Conservation (phyloP, 2,888 invertebrate species). For the Lithophane socia region DNA sequence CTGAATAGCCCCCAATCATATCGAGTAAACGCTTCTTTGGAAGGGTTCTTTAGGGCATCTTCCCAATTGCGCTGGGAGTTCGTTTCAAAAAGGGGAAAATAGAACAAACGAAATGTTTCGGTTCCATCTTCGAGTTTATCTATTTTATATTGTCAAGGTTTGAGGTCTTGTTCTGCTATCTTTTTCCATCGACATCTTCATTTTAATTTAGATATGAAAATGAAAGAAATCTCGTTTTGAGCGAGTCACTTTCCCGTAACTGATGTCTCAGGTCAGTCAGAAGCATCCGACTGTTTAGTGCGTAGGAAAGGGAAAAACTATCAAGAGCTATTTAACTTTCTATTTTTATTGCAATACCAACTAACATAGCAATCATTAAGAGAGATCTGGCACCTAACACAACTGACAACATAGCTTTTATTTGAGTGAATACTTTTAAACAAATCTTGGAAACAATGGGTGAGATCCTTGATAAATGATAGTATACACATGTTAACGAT, state of each 20-base stretch:
- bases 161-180: constrained; percentile 34
- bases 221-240: constrained; percentile 58
- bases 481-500: constrained; percentile 10
- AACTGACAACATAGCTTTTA: constrained; percentile 19
- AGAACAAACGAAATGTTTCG: constrained; percentile 54
- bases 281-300: constrained; percentile 54
- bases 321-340: constrained; percentile 65
- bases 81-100: constrained; percentile 67
- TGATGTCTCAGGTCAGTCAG: constrained; percentile 65
- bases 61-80: constrained; percentile 67
- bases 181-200: constrained; percentile 16
- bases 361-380: constrained; percentile 41
- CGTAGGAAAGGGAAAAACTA: constrained; percentile 60
- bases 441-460: constrained; percentile 18
- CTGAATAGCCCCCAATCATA: constrained; percentile 71
- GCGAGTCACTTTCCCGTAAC: constrained; percentile 72
- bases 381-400: constrained; percentile 25
- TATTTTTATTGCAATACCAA: constrained; percentile 61
- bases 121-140: constrained; percentile 43
- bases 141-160: constrained; percentile 41
- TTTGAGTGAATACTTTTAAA: constrained; percentile 32
- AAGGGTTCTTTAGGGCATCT: constrained; percentile 73
- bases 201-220: constrained; percentile 12
- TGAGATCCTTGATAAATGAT: constrained; percentile 26
- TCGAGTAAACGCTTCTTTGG: constrained; percentile 68